Evolutionary conservation across 2,888 invertebrate genomes (phyloP).

Genomic region (Ceriagrion tenellum): DNA sequence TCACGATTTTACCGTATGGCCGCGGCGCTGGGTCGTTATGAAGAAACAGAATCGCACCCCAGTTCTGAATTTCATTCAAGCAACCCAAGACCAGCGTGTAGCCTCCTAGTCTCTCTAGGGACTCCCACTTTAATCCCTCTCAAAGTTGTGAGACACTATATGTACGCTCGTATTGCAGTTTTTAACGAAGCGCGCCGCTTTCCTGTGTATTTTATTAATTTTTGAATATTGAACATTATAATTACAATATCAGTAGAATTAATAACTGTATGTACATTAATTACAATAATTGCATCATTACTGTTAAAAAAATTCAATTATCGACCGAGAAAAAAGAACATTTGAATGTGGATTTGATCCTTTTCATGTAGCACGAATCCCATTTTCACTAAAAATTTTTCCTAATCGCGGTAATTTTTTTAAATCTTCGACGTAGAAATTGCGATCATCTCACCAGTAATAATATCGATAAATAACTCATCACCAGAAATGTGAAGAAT

Average conservation of each 20-base stretch:
- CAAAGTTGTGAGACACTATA: too few relatives aligned
- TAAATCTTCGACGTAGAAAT: conserved; percentile 89
- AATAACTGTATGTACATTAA: conserved; percentile 77
- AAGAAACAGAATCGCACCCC: too few relatives aligned
- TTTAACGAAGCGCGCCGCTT: too few relatives aligned
- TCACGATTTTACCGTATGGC: too few relatives aligned
- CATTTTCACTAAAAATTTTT: conserved; percentile 83
- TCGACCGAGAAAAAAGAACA: conserved; percentile 83
- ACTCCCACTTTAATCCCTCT: too few relatives aligned
- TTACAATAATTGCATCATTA: conserved; percentile 79
- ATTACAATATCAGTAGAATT: conserved; percentile 76
- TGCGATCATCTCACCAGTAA: conserved; percentile 82
- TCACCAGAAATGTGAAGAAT: conserved; percentile 74
- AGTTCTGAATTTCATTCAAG: too few relatives aligned
- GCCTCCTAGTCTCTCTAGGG: too few relatives aligned
- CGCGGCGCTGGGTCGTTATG: too few relatives aligned
- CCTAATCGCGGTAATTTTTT: conserved; percentile 84
- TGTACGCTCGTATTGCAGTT: too few relatives aligned
- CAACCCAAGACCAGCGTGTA: too few relatives aligned
- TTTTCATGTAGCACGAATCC: conserved; percentile 79
- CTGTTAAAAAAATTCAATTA: conserved; percentile 81
- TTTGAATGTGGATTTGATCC: conserved; percentile 84
- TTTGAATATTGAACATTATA: conserved; percentile 80
- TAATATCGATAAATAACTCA: conserved; percentile 76
- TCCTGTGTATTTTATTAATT: too few relatives aligned